These are phyloP conservation scores for Celastrina argiolus DNA, from an alignment of 2,888 invertebrate genomes.

Conservation along the genomic window DNA sequence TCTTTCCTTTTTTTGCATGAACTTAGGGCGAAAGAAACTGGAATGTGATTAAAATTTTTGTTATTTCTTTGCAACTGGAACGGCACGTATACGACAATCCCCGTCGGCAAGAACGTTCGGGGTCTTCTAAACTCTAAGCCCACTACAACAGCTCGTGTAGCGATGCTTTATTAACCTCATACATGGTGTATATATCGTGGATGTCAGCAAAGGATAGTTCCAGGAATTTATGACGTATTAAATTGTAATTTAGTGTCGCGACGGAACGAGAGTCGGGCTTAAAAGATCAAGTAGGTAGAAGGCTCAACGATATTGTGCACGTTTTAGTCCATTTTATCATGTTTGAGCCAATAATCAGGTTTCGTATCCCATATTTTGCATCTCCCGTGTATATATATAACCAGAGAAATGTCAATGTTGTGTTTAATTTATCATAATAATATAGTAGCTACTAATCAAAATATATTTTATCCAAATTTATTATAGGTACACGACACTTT, in stretches of 20 bases:
- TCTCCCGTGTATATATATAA: background rate
- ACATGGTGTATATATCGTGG: constrained; percentile 52
- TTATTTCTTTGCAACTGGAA: no score
- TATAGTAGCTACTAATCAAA: no score
- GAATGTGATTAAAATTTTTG: no score
- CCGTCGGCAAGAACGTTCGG: background rate
- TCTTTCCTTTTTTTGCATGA: no score
- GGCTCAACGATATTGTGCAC: background rate
- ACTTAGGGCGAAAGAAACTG: no score
- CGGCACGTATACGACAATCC: no score
- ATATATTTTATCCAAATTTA: no score
- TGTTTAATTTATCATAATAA: no score
- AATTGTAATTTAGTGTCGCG: constrained; percentile 75
- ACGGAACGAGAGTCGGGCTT: constrained; percentile 67
- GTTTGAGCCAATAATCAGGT: background rate
- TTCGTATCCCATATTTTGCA: background rate
- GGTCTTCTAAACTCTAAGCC: background rate
- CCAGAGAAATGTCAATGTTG: no score
- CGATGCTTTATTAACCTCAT: constrained; percentile 32
- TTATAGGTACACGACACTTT: no score
- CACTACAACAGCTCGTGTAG: background rate
- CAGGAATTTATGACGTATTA: constrained; percentile 74
- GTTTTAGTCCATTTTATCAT: constrained; percentile 1
- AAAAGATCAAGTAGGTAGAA: constrained; percentile 54
- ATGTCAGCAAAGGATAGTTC: constrained; percentile 68